These are phyloP conservation scores for Dicrostonyx torquatus DNA, from an alignment of 2,797 vertebrate species.

Conservation along the genomic window DNA sequence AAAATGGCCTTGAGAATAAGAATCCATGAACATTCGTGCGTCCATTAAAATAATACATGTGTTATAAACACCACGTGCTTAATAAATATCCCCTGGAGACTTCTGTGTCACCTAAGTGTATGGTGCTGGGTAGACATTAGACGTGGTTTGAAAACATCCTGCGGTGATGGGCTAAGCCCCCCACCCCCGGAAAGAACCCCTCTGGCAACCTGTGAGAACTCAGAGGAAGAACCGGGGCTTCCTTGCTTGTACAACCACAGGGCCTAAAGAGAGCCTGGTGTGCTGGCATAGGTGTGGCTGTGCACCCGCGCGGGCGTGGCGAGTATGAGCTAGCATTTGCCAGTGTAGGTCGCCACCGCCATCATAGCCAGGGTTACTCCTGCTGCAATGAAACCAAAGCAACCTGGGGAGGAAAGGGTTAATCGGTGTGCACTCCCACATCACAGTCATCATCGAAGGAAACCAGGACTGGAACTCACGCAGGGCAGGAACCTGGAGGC, in stretches of 20 bases:
- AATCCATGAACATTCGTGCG: neutral
- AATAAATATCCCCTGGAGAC: neutral
- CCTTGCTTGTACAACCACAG: neutral
- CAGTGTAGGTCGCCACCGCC: rapidly evolving
- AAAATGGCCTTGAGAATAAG: neutral
- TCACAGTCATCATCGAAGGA: neutral
- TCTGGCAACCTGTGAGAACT: neutral
- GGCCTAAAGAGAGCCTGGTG: neutral
- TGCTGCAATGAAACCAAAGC: neutral
- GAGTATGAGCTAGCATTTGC: neutral
- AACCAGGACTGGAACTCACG: neutral
- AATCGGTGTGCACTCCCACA: too few species aligned
- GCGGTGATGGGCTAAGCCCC: neutral
- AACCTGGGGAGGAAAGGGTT: neutral
- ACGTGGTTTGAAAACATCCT: neutral
- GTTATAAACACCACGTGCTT: neutral
- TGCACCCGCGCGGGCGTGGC: too few species aligned
- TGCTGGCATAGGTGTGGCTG: rapidly evolving
- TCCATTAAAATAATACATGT: neutral
- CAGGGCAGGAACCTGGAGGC: neutral
- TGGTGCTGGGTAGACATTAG: neutral
- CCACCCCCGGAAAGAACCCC: neutral
- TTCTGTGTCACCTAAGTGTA: neutral
- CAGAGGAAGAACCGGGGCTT: too few species aligned
- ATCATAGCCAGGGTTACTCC: neutral